phyloP scores from a whole-genome alignment of 1,140 invertebrate genomes.

The Steinernema khuongi region DNA sequence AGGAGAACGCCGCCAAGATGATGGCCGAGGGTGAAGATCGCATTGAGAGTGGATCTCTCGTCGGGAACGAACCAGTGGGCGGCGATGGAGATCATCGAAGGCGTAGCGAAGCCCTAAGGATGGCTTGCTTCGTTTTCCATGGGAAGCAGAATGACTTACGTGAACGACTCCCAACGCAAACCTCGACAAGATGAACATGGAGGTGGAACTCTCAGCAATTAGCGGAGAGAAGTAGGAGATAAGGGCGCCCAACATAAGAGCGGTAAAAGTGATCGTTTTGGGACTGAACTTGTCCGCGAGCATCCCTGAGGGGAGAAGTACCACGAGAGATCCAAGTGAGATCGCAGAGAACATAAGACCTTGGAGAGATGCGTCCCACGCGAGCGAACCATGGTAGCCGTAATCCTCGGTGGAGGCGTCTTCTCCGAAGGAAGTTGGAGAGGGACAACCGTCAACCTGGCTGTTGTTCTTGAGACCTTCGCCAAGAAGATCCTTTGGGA shows the following conservation, averaged over 20 bases:
- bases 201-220: neutral
- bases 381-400: neutral
- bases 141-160: neutral
- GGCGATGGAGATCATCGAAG: neutral
- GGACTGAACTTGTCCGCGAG: neutral
- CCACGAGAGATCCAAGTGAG: neutral
- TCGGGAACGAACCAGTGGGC: slow-evolving; percentile 1
- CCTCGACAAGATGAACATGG: neutral
- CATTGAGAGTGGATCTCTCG: neutral
- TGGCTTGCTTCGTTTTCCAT: neutral
- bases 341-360: neutral
- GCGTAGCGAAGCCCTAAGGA: neutral
- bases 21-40: neutral
- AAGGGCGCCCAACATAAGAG: neutral
- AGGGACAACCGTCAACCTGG: neutral
- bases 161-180: neutral
- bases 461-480: neutral
- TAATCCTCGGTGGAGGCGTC: neutral
- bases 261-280: neutral
- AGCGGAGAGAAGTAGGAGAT: neutral
- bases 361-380: neutral
- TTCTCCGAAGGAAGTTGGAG: too few species aligned
- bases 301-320: neutral
- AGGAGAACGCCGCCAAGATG: neutral
- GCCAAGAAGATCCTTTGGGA: neutral